Percentiles rank a stretch among this genome's conserved stretches.
These are phyloP conservation scores for Asobara japonica DNA, from an alignment of 1,140 invertebrate species.

Conservation along the genomic window DNA sequence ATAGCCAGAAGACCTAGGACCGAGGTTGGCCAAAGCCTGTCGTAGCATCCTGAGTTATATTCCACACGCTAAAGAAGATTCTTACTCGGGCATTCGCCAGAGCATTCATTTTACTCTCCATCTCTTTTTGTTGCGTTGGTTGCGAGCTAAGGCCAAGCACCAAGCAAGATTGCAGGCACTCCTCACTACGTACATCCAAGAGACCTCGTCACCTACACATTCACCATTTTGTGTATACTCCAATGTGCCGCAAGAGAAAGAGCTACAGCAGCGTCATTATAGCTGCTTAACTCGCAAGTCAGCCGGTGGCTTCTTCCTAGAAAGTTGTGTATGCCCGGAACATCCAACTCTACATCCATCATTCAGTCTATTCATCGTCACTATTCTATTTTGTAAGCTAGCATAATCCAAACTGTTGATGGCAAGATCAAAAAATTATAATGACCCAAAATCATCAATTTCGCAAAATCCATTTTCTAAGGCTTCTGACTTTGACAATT, in stretches of 20 bases:
- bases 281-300: slow-evolving; percentile 16
- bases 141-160: slow-evolving; percentile 44
- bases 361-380: too few relatives aligned
- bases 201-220: slow-evolving; percentile 38
- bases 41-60: background rate
- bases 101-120: slow-evolving; percentile 45
- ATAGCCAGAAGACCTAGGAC: too few relatives aligned
- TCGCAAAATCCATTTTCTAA: too few relatives aligned
- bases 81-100: slow-evolving; percentile 1
- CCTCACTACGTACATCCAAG: slow-evolving; percentile 18
- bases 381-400: too few relatives aligned
- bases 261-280: slow-evolving; percentile 28
- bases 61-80: background rate
- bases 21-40: background rate
- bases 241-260: slow-evolving; percentile 2
- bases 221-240: slow-evolving; percentile 5
- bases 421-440: too few relatives aligned
- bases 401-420: too few relatives aligned
- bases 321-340: slow-evolving; percentile 14
- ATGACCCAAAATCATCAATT: too few relatives aligned
- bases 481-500: too few relatives aligned
- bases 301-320: slow-evolving; percentile 18
- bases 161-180: background rate
- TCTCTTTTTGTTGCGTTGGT: slow-evolving; percentile 30
- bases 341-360: too few relatives aligned